Evolutionary conservation across 2,888 invertebrate genomes (phyloP).

Genomic region (Diogma glabrata): DNA sequence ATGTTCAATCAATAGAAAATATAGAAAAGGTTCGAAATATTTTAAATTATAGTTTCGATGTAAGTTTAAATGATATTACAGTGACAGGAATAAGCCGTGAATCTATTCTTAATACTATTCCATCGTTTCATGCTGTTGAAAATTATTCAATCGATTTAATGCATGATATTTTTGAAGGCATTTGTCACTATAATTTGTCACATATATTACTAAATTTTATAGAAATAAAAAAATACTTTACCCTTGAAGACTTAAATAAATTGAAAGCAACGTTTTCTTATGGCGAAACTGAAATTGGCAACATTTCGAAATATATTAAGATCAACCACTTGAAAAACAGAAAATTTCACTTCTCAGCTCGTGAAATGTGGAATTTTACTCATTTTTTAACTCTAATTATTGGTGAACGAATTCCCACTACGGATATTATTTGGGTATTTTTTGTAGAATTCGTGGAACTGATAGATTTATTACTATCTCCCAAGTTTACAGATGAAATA

Average conservation of each 20-base stretch:
- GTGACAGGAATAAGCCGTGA: background rate
- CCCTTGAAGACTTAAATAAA: background rate
- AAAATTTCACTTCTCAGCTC: background rate
- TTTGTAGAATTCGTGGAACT: background rate
- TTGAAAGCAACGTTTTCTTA: background rate
- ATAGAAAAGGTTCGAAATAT: background rate
- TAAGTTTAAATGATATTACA: background rate
- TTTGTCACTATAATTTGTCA: slow-evolving; percentile 2
- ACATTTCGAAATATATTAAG: slow-evolving; percentile 1
- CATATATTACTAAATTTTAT: background rate
- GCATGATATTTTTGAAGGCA: slow-evolving; percentile 5
- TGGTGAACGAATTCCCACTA: background rate
- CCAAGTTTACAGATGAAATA: background rate
- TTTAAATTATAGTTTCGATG: background rate
- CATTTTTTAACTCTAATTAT: slow-evolving; percentile 1
- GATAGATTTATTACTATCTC: background rate
- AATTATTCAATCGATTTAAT: slow-evolving; percentile 1
- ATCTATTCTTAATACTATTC: background rate
- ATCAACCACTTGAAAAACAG: background rate
- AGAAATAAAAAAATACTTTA: background rate
- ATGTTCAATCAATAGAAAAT: background rate
- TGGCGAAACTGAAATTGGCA: slow-evolving; percentile 2
- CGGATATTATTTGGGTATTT: background rate
- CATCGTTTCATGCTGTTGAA: slow-evolving; percentile 1
- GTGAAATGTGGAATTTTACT: slow-evolving; percentile 3